Base-by-base conservation (phyloP, 2,113 vertebrate species). In the Tachycineta bicolor region DNA sequence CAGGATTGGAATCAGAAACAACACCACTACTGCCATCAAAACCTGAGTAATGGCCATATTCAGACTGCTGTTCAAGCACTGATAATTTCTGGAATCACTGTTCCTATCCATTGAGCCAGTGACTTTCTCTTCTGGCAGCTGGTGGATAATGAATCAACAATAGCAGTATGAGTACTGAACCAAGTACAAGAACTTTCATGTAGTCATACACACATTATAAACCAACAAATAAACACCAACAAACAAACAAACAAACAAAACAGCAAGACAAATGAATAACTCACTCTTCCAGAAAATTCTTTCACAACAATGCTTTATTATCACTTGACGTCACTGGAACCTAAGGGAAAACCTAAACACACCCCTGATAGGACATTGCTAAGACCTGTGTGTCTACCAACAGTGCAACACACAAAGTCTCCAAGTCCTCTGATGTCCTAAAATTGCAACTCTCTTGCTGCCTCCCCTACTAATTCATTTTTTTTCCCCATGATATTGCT, bases 401-500 rank as follows among this genome's bases (percentile, higher is more conserved):
- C 28, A 89, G 37, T 17, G 14, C 14, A 46, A 5, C 19, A 50
- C 11, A 53, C 2, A 9, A 89, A 88, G 39, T 24, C 59, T 83
- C 53, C 55, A 56, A 31, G 34, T 83, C 62, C 80, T 37, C 56
- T 62, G 24, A 76, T 29, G 49, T 76, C 60, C 25, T 83, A 55
- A 73, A 71, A 46, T 19, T 59, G 25, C 5, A 87, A 33, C 17
- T 62, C 5, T 12, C 15, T 68, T 44, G 12, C 7, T 91, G 20
- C 9, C 11, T 74, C 43, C 29, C 25, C 50, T 50, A 43, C 77
- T 60, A 28, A 53, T 92, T 87, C 62, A 58, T 10, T 39, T 76
- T 96, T 80, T 53, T 96, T 96, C 78, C 50, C 63, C 80, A 29
- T 76, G 21, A 91, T 84, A 91, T n/a, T 88, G 46, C 49, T 87